phyloP scores from a whole-genome alignment of 1,140 invertebrate species.

The Pseudomyrmex gracilis region DNA sequence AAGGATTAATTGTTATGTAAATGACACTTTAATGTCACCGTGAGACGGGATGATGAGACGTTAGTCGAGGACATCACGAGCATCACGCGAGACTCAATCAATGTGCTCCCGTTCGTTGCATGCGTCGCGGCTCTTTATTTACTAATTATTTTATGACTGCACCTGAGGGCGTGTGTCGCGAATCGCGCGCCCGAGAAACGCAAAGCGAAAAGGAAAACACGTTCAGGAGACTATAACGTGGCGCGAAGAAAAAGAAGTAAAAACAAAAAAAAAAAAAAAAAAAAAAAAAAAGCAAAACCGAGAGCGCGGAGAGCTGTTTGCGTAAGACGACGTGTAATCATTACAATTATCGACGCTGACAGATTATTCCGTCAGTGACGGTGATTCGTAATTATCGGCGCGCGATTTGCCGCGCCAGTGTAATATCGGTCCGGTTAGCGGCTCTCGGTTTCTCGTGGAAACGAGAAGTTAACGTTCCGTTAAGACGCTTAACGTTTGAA shows the following conservation, averaged over 20 bases:
- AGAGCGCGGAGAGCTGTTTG: slow-evolving; percentile 36
- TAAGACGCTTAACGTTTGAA: slow-evolving; percentile 42
- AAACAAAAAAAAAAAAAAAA: neutral
- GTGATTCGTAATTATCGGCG: slow-evolving; percentile 65
- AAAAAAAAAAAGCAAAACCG: neutral
- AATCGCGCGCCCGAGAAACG: neutral
- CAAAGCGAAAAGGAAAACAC: neutral
- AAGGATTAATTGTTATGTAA: slow-evolving; percentile 39
- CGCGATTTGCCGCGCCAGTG: slow-evolving; percentile 22
- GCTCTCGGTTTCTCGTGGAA: neutral
- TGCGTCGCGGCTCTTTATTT: slow-evolving; percentile 22
- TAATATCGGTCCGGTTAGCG: slow-evolving; percentile 20
- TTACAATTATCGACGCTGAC: slow-evolving; percentile 78
- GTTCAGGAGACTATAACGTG: no score
- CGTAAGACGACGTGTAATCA: slow-evolving; percentile 71
- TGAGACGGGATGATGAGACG: neutral
- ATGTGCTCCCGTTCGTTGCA: neutral
- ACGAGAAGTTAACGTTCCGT: slow-evolving; percentile 32
- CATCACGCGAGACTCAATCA: slow-evolving; percentile 34
- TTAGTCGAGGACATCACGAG: neutral
- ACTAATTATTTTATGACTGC: slow-evolving; percentile 42
- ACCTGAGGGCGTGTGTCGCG: neutral
- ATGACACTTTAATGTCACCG: slow-evolving; percentile 14
- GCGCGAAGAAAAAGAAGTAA: neutral
- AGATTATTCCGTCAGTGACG: slow-evolving; percentile 67